Percentiles rank a stretch among this genome's conserved stretches.
Evolutionary conservation across 2,888 invertebrate species (phyloP).

Genomic region (Ceratothoa steindachneri): DNA sequence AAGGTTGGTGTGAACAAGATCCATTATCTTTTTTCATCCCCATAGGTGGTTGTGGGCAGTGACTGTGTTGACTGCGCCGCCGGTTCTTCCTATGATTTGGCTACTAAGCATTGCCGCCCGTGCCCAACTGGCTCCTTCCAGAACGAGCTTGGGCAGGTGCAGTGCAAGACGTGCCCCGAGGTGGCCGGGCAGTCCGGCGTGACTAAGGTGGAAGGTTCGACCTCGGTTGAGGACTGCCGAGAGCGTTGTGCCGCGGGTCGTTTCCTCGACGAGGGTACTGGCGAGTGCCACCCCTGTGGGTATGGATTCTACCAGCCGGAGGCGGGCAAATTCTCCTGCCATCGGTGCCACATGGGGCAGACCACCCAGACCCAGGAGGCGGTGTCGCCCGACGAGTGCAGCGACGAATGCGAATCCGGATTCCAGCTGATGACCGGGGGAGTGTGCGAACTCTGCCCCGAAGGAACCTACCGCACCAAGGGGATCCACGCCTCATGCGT

Average conservation of each 20-base stretch:
- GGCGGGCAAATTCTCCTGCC: conserved; percentile 84
- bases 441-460: conserved; percentile 84
- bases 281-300: conserved; percentile 84
- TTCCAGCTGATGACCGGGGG: conserved; percentile 66
- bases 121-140: conserved; percentile 89
- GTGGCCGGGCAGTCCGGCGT: conserved; percentile 87
- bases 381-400: conserved; percentile 71
- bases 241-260: conserved; percentile 91
- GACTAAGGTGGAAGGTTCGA: conserved; percentile 77
- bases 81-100: conserved; percentile 74
- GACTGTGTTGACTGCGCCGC: conserved; percentile 75
- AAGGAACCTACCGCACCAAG: conserved; percentile 78
- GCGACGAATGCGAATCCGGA: conserved; percentile 73
- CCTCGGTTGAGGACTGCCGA: conserved; percentile 84
- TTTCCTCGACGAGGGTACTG: conserved; percentile 82
- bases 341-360: conserved; percentile 81
- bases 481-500: conserved; percentile 85
- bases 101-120: conserved; percentile 69
- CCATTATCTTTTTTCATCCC: neutral
- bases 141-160: conserved; percentile 82
- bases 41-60: conserved; percentile 43
- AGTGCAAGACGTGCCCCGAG: conserved; percentile 82
- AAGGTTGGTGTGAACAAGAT: neutral
- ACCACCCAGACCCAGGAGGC: conserved; percentile 88
- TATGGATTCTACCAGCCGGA: conserved; percentile 88